Percentiles rank a stretch among this genome's conserved stretches.
Evolutionary conservation across 2,888 invertebrate species (phyloP).

Genomic region (Idaea dimidiata): DNA sequence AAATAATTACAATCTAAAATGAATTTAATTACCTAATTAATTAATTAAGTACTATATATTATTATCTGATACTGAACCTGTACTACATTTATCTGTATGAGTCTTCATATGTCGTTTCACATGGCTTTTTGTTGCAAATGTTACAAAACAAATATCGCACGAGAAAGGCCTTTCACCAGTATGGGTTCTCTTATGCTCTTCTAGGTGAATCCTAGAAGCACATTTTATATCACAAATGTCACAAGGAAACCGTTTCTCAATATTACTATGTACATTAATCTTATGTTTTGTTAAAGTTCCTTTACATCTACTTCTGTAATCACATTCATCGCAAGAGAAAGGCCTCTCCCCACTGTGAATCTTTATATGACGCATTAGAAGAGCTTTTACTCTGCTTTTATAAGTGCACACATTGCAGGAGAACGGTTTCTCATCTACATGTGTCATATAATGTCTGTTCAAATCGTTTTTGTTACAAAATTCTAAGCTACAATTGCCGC

Average conservation of each 20-base stretch:
- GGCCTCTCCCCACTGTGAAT: not conserved
- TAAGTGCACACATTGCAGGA: not conserved
- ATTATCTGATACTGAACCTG: too few species aligned
- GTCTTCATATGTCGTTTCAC: not conserved
- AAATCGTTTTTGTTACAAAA: not conserved
- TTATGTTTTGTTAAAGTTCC: not conserved
- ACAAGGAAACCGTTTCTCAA: not conserved
- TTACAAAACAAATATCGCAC: not conserved
- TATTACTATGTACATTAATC: not conserved
- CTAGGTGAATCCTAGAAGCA: not conserved
- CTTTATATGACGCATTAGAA: not conserved
- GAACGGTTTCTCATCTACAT: not conserved
- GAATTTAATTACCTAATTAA: too few species aligned
- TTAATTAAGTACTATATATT: too few species aligned
- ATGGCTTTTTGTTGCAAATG: not conserved
- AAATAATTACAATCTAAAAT: too few species aligned
- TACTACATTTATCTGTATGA: not conserved
- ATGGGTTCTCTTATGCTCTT: not conserved
- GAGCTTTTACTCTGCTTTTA: not conserved
- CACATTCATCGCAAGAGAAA: not conserved
- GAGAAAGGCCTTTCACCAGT: not conserved
- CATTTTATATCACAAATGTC: not conserved
- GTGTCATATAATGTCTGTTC: not conserved
- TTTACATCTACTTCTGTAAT: not conserved
- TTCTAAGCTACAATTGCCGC: not conserved